These are phyloP conservation scores for Mythimna albipuncta DNA, from an alignment of 2,888 invertebrate genomes.

Conservation along the genomic window DNA sequence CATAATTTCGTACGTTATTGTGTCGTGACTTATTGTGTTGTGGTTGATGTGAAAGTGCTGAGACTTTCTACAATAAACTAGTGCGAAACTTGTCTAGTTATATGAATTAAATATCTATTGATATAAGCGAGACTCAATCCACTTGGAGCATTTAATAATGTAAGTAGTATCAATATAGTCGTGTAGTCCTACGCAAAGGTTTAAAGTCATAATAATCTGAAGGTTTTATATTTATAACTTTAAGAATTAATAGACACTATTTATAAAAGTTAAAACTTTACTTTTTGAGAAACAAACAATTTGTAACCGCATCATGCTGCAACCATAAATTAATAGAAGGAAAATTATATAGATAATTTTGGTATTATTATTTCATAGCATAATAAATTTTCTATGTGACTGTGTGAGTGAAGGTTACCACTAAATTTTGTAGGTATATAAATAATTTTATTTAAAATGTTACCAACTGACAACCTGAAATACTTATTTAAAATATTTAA, in stretches of 20 bases:
- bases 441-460: background rate
- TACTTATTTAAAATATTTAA: background rate
- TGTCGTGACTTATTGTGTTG: constrained; percentile 64
- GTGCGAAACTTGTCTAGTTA: constrained; percentile 60
- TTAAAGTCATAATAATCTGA: background rate
- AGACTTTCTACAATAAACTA: constrained; percentile 79
- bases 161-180: constrained; percentile 45
- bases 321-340: background rate
- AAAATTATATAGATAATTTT: background rate
- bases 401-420: constrained; percentile 12
- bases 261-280: background rate
- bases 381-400: background rate
- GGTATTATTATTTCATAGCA: background rate
- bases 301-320: background rate
- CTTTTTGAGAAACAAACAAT: background rate
- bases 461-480: too few relatives aligned
- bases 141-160: constrained; percentile 46
- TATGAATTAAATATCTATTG: constrained; percentile 63
- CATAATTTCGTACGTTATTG: constrained; percentile 53
- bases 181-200: constrained; percentile 5
- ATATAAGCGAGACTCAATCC: constrained; percentile 47
- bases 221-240: background rate
- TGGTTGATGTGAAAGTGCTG: constrained; percentile 75
- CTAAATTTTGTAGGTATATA: background rate
- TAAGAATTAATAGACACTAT: too few relatives aligned